These are phyloP conservation scores for Pterocles burchelli DNA, from an alignment of 2,113 vertebrate species.

Conservation along the genomic window DNA sequence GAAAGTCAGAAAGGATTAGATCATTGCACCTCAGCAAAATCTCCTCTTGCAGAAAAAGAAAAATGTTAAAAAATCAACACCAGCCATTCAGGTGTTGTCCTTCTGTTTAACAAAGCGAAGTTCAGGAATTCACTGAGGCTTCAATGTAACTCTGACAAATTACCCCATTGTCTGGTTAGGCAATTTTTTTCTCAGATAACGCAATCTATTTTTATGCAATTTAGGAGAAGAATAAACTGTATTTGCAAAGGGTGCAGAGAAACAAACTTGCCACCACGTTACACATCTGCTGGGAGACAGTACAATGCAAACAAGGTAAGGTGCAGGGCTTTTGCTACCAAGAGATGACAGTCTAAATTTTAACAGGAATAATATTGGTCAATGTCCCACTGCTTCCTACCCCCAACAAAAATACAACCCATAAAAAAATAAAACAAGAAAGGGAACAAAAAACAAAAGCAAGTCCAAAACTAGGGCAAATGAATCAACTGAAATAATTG, in stretches of 20 bases:
- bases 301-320: background rate
- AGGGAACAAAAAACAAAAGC: background rate
- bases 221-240: too few relatives aligned
- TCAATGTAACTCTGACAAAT: background rate
- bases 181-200: background rate
- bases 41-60: background rate
- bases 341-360: background rate
- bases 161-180: too few relatives aligned
- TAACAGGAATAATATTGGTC: background rate
- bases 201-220: background rate
- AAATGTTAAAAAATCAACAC: background rate
- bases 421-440: background rate
- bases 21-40: background rate
- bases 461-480: background rate
- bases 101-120: background rate
- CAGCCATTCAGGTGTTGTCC: background rate
- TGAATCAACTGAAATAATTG: background rate
- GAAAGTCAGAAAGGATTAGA: background rate
- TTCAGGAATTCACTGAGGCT: background rate
- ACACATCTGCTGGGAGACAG: background rate
- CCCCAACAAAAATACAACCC: background rate
- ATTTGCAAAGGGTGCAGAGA: background rate
- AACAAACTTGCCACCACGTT: background rate
- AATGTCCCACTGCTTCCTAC: background rate
- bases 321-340: background rate